Conservation (phyloP, 2,113 vertebrate genomes). For the Neoarius graeffei region DNA sequence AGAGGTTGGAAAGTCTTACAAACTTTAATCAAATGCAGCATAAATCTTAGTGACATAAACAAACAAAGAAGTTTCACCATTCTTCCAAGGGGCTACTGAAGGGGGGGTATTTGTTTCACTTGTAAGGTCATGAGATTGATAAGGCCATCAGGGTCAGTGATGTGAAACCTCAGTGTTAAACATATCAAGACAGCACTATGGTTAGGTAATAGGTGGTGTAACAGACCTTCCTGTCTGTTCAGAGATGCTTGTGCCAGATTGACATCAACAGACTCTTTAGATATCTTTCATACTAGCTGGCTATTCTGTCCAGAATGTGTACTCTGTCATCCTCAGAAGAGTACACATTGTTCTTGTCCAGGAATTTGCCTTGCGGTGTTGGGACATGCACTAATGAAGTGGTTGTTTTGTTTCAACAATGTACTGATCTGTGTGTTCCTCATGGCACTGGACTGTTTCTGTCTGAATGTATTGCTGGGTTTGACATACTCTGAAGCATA, state of each 20-base stretch:
- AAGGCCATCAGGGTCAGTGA: neutral
- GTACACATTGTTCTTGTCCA: neutral
- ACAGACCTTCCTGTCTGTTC: too few relatives aligned
- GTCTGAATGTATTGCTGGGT: neutral
- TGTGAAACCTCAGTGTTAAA: neutral
- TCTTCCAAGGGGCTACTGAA: neutral
- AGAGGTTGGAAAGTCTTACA: too few relatives aligned
- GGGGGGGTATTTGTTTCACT: neutral
- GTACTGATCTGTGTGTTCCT: neutral
- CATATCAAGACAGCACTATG: neutral
- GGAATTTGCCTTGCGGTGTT: conserved; percentile 12
- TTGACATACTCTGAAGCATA: neutral
- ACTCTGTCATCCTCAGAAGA: neutral
- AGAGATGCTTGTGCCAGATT: neutral
- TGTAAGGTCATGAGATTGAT: neutral
- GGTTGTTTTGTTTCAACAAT: neutral
- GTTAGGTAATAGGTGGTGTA: neutral
- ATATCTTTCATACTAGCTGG: neutral
- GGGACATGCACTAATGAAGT: conserved; percentile 6
- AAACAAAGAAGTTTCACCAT: neutral
- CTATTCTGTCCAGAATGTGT: neutral
- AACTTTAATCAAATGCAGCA: neutral
- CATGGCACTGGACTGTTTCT: neutral
- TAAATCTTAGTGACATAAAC: neutral
- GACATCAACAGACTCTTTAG: neutral